Evolutionary conservation across 2,797 vertebrate genomes (phyloP).

Genomic region (Setipinna tenuifilis): DNA sequence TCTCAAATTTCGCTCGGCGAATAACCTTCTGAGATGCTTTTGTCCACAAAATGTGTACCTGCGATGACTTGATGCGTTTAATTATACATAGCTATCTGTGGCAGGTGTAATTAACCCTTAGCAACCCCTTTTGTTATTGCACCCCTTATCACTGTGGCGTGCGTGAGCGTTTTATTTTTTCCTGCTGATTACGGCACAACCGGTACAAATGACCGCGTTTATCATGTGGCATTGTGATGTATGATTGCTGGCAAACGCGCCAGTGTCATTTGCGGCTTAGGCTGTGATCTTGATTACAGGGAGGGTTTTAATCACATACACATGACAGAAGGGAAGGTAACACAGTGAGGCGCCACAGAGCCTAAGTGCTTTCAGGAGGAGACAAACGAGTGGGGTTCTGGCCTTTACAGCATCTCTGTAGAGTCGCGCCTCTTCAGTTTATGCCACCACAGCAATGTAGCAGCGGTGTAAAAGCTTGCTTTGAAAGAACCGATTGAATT

Average conservation of each 20-base stretch:
- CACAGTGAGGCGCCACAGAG: background rate
- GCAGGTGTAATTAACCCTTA: constrained; percentile 1
- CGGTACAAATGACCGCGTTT: background rate
- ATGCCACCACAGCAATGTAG: background rate
- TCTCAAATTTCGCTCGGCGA: too few relatives aligned
- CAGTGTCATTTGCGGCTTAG: constrained; percentile 14
- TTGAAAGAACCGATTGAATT: background rate
- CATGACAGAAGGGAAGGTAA: background rate
- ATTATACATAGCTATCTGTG: background rate
- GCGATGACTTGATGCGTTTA: background rate
- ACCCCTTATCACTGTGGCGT: background rate
- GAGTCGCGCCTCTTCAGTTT: background rate
- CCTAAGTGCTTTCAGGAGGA: background rate
- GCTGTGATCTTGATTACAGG: background rate
- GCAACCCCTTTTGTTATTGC: background rate
- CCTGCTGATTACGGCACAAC: background rate
- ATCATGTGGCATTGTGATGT: background rate
- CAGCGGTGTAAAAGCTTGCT: background rate
- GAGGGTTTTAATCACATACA: background rate
- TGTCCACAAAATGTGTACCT: background rate
- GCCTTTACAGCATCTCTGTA: background rate
- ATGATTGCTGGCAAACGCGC: constrained; percentile 12
- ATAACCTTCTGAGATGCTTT: background rate
- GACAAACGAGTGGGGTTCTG: background rate
- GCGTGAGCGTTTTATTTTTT: background rate